Evolutionary conservation across 2,797 vertebrate genomes (phyloP).

Genomic region (Tiaroga cobitis): DNA sequence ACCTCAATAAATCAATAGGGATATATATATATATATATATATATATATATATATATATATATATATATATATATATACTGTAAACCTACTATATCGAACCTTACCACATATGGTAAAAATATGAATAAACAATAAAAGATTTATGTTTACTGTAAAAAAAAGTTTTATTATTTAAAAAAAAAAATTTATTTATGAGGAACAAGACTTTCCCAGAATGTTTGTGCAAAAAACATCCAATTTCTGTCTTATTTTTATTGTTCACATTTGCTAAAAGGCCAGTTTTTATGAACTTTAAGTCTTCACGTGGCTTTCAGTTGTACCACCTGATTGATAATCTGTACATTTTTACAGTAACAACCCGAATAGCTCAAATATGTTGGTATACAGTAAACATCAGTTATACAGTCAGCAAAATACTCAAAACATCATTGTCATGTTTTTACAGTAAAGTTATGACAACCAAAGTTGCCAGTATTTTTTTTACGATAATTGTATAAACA

Average conservation of each 20-base stretch:
- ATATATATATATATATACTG: background rate
- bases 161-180: background rate
- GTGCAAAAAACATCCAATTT: background rate
- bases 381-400: background rate
- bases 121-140: too few relatives aligned
- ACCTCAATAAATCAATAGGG: background rate
- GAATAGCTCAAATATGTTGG: background rate
- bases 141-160: background rate
- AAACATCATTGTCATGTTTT: background rate
- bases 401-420: background rate
- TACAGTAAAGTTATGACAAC: background rate
- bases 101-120: background rate
- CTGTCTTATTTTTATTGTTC: background rate
- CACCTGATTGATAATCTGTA: background rate
- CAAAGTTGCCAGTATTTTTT: background rate
- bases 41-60: background rate
- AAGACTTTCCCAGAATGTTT: background rate
- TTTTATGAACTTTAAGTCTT: background rate
- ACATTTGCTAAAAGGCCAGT: background rate
- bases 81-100: background rate
- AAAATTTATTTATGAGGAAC: background rate
- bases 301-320: background rate
- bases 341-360: background rate
- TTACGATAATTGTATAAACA: background rate
- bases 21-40: background rate